A percentile compares a stretch with the other conserved stretches of the same genome.
phyloP scores from a whole-genome alignment of 2,113 vertebrate genomes.

The Corvus moneduloides region DNA sequence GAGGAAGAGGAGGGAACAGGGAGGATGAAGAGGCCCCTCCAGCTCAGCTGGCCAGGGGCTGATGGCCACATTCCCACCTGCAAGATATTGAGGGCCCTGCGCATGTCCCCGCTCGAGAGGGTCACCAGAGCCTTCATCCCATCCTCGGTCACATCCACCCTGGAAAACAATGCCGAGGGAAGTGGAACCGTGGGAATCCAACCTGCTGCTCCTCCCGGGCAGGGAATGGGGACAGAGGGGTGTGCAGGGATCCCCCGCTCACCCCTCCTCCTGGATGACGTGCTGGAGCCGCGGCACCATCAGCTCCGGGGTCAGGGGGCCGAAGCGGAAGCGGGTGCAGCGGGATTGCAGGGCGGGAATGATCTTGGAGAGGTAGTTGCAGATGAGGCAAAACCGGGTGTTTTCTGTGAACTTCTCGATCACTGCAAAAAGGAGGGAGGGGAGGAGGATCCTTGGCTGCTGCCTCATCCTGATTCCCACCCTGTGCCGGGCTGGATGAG shows the following conservation, averaged over 20 bases:
- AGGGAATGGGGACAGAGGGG: accelerated
- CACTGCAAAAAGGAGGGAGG: conserved; percentile 68
- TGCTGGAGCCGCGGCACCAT: conserved; percentile 91
- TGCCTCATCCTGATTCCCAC: accelerated
- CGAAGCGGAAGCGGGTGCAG: conserved; percentile 95
- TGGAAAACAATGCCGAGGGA: conserved; percentile 42
- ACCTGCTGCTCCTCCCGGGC: neutral
- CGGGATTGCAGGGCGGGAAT: conserved; percentile 96
- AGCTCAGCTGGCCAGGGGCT: neutral
- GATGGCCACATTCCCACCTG: conserved; percentile 75
- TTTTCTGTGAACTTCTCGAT: conserved; percentile 99
- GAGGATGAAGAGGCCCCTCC: neutral
- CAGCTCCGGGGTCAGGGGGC: conserved; percentile 87
- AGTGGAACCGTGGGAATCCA: accelerated
- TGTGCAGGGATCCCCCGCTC: neutral
- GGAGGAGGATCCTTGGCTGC: neutral
- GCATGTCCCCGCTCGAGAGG: conserved; percentile 93
- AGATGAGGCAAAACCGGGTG: conserved; percentile 94
- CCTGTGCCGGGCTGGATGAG: accelerated
- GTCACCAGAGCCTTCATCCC: conserved; percentile 95
- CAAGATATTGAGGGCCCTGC: conserved; percentile 92
- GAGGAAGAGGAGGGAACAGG: neutral
- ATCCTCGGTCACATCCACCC: conserved; percentile 85
- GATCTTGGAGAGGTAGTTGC: conserved; percentile 98
- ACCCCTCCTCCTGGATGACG: conserved; percentile 87